These are phyloP conservation scores for Hydraecia micacea DNA, from an alignment of 2,888 invertebrate species.

Conservation along the genomic window DNA sequence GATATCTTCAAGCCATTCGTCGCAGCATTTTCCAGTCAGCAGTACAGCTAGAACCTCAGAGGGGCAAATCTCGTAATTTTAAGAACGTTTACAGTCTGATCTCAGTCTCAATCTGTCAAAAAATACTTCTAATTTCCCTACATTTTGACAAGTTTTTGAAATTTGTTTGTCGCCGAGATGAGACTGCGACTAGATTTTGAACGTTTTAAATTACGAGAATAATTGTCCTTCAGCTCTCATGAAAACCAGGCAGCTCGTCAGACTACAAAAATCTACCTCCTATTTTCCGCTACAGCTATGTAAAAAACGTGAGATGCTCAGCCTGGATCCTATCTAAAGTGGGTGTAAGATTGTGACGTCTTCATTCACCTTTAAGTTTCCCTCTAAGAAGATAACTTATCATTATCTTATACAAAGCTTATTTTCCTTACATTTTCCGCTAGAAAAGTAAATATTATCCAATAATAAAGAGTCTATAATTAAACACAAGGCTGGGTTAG, in stretches of 20 bases:
- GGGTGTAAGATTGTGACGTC: constrained; percentile 33
- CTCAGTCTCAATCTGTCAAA: too few relatives aligned
- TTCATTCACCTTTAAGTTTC: constrained; percentile 30
- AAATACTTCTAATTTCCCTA: too few relatives aligned
- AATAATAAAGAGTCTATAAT: constrained; percentile 18
- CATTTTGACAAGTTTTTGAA: too few relatives aligned
- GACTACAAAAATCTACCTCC: background rate
- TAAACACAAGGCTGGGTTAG: constrained; percentile 13
- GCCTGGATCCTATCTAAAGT: background rate
- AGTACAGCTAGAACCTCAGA: too few relatives aligned
- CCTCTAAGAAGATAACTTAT: background rate
- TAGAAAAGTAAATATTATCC: constrained; percentile 15
- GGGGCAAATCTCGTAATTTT: too few relatives aligned
- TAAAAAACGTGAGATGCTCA: background rate
- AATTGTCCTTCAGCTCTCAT: too few relatives aligned
- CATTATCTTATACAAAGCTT: background rate
- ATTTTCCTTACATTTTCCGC: constrained; percentile 15
- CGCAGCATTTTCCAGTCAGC: background rate
- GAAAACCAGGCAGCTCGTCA: too few relatives aligned
- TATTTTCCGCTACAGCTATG: background rate
- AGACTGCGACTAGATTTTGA: too few relatives aligned
- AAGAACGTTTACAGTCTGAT: too few relatives aligned
- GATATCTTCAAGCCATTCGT: background rate
- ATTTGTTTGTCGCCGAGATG: too few relatives aligned
- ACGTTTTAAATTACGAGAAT: too few relatives aligned